Conservation (phyloP, 2,888 invertebrate genomes). For the Gerris lacustris region DNA sequence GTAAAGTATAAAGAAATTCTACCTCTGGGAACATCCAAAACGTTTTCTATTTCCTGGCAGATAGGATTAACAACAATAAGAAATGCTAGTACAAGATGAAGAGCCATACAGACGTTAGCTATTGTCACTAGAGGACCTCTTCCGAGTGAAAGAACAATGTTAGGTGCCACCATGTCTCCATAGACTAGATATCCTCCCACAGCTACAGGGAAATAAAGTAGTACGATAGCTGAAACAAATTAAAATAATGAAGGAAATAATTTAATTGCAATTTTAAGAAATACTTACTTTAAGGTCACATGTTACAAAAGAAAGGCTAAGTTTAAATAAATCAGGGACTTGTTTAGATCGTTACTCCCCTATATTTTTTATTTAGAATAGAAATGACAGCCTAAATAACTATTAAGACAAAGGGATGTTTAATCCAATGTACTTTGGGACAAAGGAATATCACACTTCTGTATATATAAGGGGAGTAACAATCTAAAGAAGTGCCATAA, state of each 20-base stretch:
- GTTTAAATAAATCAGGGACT: too few species aligned
- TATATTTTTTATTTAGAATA: too few species aligned
- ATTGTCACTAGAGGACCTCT: slow-evolving; percentile 44
- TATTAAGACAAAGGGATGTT: too few species aligned
- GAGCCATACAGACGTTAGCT: slow-evolving; percentile 50
- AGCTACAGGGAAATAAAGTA: slow-evolving; percentile 48
- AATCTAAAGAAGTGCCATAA: too few species aligned
- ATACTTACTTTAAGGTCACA: too few species aligned
- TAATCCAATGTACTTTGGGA: too few species aligned
- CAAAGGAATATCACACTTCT: too few species aligned
- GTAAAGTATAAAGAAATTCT: slow-evolving; percentile 25
- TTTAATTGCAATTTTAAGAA: background rate
- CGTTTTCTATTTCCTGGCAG: slow-evolving; percentile 55
- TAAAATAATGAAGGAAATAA: background rate
- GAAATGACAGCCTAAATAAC: too few species aligned
- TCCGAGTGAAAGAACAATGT: slow-evolving; percentile 46
- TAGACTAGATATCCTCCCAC: slow-evolving; percentile 51
- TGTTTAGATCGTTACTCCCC: too few species aligned
- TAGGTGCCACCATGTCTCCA: slow-evolving; percentile 47
- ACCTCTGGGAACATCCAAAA: slow-evolving; percentile 50
- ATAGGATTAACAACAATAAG: slow-evolving; percentile 59
- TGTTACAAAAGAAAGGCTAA: too few species aligned
- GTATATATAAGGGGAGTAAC: too few species aligned
- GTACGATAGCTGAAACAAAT: slow-evolving; percentile 42
- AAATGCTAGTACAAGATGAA: slow-evolving; percentile 54